Evolutionary conservation across 2,113 vertebrate species (phyloP), one percentile per base, ranked within the genome.

Genomic region (Cyphomyrus discorhynchus): DNA sequence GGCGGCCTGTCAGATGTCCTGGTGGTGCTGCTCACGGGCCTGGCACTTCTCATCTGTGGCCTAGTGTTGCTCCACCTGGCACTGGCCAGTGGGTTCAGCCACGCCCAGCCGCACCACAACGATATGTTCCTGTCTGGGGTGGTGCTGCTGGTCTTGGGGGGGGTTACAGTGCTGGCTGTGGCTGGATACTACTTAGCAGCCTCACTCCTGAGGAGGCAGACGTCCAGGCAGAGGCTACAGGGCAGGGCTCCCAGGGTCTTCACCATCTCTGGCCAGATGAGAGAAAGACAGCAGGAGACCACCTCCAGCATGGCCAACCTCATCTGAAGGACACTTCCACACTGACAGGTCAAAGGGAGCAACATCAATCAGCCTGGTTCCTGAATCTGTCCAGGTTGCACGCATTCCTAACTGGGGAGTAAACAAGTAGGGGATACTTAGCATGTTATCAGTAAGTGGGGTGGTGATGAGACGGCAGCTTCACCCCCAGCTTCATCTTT

Each of bases 251-350:
- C 94, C 3, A 91, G 92, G 86, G 91, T 98, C 90, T 98, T 97
- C 94, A 97, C 95, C 87, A 96, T 99, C 93, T 96, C 97, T 0
- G 96, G 96, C 90, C 96, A 90, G 90, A 92, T 96, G 1, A 86
- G 92, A 11, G 93, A 94, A 0, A 93, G 92, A 88, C 91, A 94
- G 92, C 91, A 96, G 0, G 97, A 96, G 90, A 94, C 96, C 11
- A 97, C 96, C 3, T 97, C 97, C 74, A 98, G 98, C 94, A 96
- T 97, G 89, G 96, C 96, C 89, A 97, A 96, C 92, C 96, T 98
- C 45, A 96, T 99, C 92, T 98, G 94, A 95, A 39, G 24, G 45
- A 86, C 24, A 46, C 47, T 86, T n/a, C n/a, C 83, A 86, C 9
- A 86, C 45, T 50, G 46, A n/a, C 82, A 47, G 19, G 42, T 39